Evolutionary conservation across 2,797 vertebrate species (phyloP).

Genomic region (Acropternis orthonyx): DNA sequence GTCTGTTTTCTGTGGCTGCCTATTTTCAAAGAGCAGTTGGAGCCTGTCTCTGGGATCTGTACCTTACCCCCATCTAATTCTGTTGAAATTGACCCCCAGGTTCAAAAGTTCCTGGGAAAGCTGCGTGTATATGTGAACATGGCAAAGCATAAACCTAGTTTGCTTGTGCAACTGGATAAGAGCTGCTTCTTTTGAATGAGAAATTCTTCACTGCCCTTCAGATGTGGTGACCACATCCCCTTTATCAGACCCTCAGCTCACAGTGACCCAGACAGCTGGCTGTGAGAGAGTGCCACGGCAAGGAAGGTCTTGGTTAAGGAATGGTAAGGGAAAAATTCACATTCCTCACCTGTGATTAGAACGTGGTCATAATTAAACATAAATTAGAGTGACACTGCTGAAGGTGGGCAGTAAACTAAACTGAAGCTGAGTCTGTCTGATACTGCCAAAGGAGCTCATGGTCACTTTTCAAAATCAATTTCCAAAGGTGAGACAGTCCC

Average conservation of each 20-base stretch:
- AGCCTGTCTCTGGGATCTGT: neutral
- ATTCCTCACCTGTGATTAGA: neutral
- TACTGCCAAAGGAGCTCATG: neutral
- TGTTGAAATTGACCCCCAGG: neutral
- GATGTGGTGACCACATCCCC: neutral
- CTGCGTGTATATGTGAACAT: neutral
- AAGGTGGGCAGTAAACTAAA: neutral
- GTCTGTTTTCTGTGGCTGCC: neutral
- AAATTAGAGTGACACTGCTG: neutral
- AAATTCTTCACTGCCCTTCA: neutral
- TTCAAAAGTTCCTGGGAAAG: conserved; percentile 22
- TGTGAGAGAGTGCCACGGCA: neutral
- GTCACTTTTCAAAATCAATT: neutral
- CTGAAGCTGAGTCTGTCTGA: neutral
- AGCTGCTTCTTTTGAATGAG: neutral
- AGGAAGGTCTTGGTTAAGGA: neutral
- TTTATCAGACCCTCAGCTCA: accelerated
- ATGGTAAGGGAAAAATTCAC: neutral
- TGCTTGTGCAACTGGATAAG: neutral
- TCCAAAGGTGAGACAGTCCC: neutral
- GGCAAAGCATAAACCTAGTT: neutral
- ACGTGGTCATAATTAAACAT: neutral
- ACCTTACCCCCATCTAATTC: neutral
- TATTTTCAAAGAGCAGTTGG: neutral
- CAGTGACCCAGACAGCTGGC: neutral